Percentiles rank a stretch among this genome's conserved stretches.
These are phyloP conservation scores for Ceratothoa steindachneri DNA, from an alignment of 2,888 invertebrate species.

Conservation along the genomic window DNA sequence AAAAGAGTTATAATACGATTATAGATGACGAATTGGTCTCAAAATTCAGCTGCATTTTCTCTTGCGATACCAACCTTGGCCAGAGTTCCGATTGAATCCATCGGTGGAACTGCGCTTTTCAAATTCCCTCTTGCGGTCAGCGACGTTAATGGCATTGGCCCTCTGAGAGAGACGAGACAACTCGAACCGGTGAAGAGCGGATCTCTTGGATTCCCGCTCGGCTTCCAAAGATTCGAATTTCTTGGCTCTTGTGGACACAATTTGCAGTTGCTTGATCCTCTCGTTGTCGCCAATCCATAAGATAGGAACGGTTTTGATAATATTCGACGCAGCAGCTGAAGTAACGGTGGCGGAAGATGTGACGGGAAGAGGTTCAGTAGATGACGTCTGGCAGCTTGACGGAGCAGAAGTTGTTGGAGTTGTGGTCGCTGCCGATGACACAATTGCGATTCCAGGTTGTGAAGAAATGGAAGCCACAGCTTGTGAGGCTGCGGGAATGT, in stretches of 20 bases:
- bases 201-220: constrained; percentile 55
- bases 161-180: constrained; percentile 60
- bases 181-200: constrained; percentile 51
- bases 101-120: constrained; percentile 59
- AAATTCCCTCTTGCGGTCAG: constrained; percentile 64
- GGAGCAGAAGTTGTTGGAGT: constrained; percentile 21
- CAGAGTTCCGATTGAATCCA: neutral
- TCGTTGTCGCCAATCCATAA: constrained; percentile 47
- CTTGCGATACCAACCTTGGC: neutral
- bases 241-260: constrained; percentile 68
- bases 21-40: too few relatives aligned
- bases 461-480: too few relatives aligned
- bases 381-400: constrained; percentile 30
- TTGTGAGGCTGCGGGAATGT: constrained; percentile 55
- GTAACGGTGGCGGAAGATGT: constrained; percentile 24
- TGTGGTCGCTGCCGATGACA: constrained; percentile 3
- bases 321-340: too few relatives aligned
- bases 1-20: too few relatives aligned
- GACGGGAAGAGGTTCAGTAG: constrained; percentile 16
- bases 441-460: constrained; percentile 5
- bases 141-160: constrained; percentile 67
- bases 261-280: constrained; percentile 56
- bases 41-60: too few relatives aligned
- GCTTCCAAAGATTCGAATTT: constrained; percentile 68
- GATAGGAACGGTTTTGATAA: constrained; percentile 33